Percentiles rank a stretch among this genome's conserved stretches.
phyloP scores from a whole-genome alignment of 2,888 invertebrate species.

The Acleris laterana region DNA sequence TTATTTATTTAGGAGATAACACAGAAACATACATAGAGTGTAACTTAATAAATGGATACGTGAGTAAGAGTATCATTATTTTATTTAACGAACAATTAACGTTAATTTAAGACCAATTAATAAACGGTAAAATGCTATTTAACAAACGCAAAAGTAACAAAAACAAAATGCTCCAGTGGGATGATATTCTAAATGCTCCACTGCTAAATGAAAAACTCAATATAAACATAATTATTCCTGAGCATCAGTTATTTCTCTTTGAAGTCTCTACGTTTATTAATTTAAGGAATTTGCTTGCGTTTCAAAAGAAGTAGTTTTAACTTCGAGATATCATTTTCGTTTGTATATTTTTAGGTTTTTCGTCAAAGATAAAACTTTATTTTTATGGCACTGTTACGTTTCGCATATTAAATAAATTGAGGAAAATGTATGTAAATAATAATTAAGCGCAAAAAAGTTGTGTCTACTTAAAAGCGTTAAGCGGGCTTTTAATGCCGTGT shows the following conservation, averaged over 20 bases:
- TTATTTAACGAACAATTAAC: neutral
- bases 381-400: neutral
- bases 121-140: slow-evolving; percentile 4
- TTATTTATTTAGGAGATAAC: too few species aligned
- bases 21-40: too few species aligned
- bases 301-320: slow-evolving; percentile 14
- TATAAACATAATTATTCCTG: slow-evolving; percentile 9
- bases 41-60: too few species aligned
- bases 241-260: slow-evolving; percentile 23
- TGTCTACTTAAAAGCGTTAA: slow-evolving; percentile 39
- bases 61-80: too few species aligned
- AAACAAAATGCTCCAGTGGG: too few species aligned
- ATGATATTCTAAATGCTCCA: slow-evolving; percentile 1
- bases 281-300: slow-evolving; percentile 17
- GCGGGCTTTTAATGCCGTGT: slow-evolving; percentile 46
- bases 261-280: slow-evolving; percentile 22
- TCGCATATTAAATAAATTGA: neutral
- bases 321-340: slow-evolving; percentile 8
- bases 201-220: slow-evolving; percentile 16
- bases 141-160: slow-evolving; percentile 12
- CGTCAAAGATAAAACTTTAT: neutral
- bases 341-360: neutral
- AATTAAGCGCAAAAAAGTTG: slow-evolving; percentile 17
- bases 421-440: slow-evolving; percentile 4
- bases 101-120: slow-evolving; percentile 10